Base-by-base conservation (phyloP, 1,140 invertebrate species). In the Rhizoglyphus robini region DNA sequence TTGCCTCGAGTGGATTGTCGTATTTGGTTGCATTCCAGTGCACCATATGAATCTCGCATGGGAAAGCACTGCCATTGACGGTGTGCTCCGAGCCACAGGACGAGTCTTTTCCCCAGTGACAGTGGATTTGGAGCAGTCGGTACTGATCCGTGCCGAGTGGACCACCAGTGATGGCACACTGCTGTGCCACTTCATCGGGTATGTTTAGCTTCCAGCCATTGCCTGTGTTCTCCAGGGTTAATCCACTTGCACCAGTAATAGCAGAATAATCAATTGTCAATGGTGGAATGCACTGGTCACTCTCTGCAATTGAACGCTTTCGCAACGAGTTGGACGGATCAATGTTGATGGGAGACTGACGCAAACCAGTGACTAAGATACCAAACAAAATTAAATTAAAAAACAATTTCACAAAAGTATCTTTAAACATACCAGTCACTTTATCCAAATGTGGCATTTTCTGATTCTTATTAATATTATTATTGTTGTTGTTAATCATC, bases 21-120 rank as follows among this genome's bases (percentile, higher is more conserved):
- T 93, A 96, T 72, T 90, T 90, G 67, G 81, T 83, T 60, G 83
- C 84, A 73, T 96, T 95, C 87, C 88, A 96, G 73, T 96, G 91
- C 0, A 97, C 92, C 66, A 96, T 80, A 76, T 72, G 71, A 1
- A 71, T 85, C 79, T 97, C 94, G 27, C 86, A 89, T 8, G 92
- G 84, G 75, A 85, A 96, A 25, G 83, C 79, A 67, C 85, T 81
- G 2, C 91, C 90, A 73, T 96, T 86, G 1, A 96, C 85, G 0
- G 88, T 92, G 73, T 96, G 92, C 73, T 96, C 92, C 0, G 90
- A 94, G 8, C 88, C 88, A 67, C 82, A 76, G 3, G 51, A 65
- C 70, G 87, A 84, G 29, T 80, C 81, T 62, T 82, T 83, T 49
- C 90, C 90, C 92, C 92, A 96, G 74, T 96, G 92, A 71, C 87